Evolutionary conservation across 1,140 invertebrate genomes (phyloP).

Genomic region (Polyergus mexicanus): DNA sequence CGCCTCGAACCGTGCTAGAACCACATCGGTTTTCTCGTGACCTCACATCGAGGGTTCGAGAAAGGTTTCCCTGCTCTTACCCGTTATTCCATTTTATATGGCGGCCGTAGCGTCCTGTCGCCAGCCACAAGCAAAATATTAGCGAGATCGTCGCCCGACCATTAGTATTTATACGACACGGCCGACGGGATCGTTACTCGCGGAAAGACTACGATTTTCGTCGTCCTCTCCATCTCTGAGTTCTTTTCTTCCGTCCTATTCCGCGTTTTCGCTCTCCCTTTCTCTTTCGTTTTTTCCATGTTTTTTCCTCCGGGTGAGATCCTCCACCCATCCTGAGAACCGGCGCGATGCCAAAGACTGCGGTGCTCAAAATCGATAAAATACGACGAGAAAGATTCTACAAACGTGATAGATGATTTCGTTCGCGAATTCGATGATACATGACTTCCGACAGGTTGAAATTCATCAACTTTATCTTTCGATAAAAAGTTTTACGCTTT

Average conservation of each 20-base stretch:
- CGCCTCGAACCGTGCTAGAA: slow-evolving; percentile 49
- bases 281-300: slow-evolving; percentile 30
- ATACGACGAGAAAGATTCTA: not conserved
- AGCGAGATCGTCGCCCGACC: slow-evolving; percentile 77
- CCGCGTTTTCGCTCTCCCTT: not conserved
- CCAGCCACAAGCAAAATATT: slow-evolving; percentile 78
- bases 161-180: slow-evolving; percentile 68
- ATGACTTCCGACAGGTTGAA: not conserved
- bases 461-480: not conserved
- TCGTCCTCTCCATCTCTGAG: slow-evolving; percentile 16
- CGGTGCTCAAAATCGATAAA: slow-evolving; percentile 67
- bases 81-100: slow-evolving; percentile 42
- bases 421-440: not conserved
- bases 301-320: slow-evolving; percentile 43
- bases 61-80: slow-evolving; percentile 36
- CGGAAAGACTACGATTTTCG: slow-evolving; percentile 58
- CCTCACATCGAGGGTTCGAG: slow-evolving; percentile 26
- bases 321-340: slow-evolving; percentile 61
- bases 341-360: slow-evolving; percentile 43
- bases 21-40: slow-evolving; percentile 67
- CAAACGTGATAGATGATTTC: not conserved
- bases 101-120: slow-evolving; percentile 61
- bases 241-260: not conserved
- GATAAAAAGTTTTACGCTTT: not conserved
- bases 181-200: slow-evolving; percentile 64